These are phyloP conservation scores for Volucella inflata DNA, from an alignment of 2,888 invertebrate genomes.

Conservation along the genomic window DNA sequence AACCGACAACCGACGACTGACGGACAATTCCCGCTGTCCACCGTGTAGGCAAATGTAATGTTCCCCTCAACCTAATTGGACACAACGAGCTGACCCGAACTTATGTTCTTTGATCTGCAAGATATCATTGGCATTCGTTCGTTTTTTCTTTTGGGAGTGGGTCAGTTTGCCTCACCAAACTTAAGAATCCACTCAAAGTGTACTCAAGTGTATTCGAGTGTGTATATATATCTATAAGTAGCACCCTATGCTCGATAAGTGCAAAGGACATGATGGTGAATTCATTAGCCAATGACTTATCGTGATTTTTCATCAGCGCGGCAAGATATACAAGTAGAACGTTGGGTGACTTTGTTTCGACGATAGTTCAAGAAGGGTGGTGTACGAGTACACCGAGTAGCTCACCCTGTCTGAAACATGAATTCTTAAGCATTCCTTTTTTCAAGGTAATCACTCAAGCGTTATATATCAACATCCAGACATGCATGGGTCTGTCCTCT, in stretches of 20 bases:
- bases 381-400: slow-evolving; percentile 2
- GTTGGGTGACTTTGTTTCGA: slow-evolving; percentile 27
- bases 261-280: slow-evolving; percentile 60
- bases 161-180: slow-evolving; percentile 56
- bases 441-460: slow-evolving; percentile 67
- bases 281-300: slow-evolving; percentile 72
- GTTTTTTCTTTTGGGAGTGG: slow-evolving; percentile 55
- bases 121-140: slow-evolving; percentile 44
- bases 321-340: slow-evolving; percentile 32
- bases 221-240: background rate
- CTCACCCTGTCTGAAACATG: slow-evolving; percentile 37
- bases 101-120: slow-evolving; percentile 62
- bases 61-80: slow-evolving; percentile 64
- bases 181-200: background rate
- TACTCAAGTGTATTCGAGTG: slow-evolving; percentile 17
- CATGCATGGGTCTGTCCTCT: slow-evolving; percentile 42
- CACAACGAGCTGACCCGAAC: slow-evolving; percentile 64
- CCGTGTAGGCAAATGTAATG: slow-evolving; percentile 42
- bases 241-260: slow-evolving; percentile 40
- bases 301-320: slow-evolving; percentile 67
- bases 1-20: slow-evolving; percentile 1
- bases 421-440: slow-evolving; percentile 5
- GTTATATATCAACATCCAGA: slow-evolving; percentile 63
- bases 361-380: slow-evolving; percentile 3
- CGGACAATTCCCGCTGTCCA: slow-evolving; percentile 34